Percentiles rank a stretch among this genome's conserved stretches.
Evolutionary conservation across 1,140 invertebrate genomes (phyloP).

Genomic region (Charaxes varanes): DNA sequence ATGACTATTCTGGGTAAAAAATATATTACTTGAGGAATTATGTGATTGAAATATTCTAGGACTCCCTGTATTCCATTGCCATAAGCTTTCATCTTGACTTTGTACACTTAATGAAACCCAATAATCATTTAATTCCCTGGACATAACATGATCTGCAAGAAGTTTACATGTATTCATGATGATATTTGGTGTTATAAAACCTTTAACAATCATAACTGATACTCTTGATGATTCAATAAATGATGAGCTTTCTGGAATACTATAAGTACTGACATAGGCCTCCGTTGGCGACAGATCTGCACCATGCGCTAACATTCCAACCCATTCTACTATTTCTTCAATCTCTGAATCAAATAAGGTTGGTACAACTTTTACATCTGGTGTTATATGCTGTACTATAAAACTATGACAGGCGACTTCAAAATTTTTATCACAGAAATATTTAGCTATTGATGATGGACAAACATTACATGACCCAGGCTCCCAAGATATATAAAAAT

Average conservation of each 20-base stretch:
- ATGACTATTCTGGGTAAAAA: constrained; percentile 33
- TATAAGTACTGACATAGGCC: constrained; percentile 48
- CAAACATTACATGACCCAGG: constrained; percentile 44
- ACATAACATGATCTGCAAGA: constrained; percentile 32
- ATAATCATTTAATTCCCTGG: constrained; percentile 41
- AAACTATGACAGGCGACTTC: constrained; percentile 31
- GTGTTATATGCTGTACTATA: constrained; percentile 24
- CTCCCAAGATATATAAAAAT: constrained; percentile 51
- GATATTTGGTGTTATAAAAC: constrained; percentile 39
- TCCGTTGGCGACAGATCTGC: constrained; percentile 33
- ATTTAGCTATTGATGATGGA: constrained; percentile 60
- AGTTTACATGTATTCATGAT: constrained; percentile 30
- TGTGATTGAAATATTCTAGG: constrained; percentile 49
- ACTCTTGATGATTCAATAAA: constrained; percentile 41
- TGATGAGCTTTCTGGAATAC: constrained; percentile 37
- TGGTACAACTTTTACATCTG: constrained; percentile 44
- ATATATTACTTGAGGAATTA: constrained; percentile 45
- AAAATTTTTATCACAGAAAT: constrained; percentile 41
- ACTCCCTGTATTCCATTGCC: constrained; percentile 35
- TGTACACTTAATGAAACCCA: constrained; percentile 55
- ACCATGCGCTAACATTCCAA: constrained; percentile 48
- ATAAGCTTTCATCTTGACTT: constrained; percentile 44
- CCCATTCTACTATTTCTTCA: constrained; percentile 56
- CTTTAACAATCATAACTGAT: constrained; percentile 40
- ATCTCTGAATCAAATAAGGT: constrained; percentile 35